Conservation (phyloP, 2,888 invertebrate genomes). For the Auanema sp. region DNA sequence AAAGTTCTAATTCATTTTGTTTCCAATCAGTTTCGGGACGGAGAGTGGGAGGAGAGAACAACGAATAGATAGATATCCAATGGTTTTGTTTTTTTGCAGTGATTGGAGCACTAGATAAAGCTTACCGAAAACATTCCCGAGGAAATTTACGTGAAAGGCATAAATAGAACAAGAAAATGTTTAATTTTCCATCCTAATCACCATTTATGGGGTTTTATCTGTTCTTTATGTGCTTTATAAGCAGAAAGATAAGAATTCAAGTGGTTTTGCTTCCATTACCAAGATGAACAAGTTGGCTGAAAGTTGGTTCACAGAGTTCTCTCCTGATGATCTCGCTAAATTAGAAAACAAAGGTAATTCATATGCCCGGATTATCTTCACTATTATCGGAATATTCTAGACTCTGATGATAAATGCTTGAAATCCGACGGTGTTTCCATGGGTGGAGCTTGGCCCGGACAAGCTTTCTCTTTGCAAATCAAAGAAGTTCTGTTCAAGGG, state of each 20-base stretch:
- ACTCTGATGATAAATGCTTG: slow-evolving; percentile 38
- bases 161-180: slow-evolving; percentile 1
- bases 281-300: slow-evolving; percentile 76
- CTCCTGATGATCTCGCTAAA: slow-evolving; percentile 68
- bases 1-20: too few relatives aligned
- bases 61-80: background rate
- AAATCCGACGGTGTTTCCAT: slow-evolving; percentile 57
- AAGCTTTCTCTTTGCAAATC: slow-evolving; percentile 82
- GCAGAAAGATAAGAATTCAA: too few relatives aligned
- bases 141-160: slow-evolving; percentile 7
- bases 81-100: background rate
- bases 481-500: slow-evolving; percentile 78
- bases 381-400: background rate
- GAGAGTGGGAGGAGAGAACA: background rate
- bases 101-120: background rate
- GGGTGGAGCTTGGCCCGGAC: slow-evolving; percentile 80
- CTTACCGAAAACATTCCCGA: background rate
- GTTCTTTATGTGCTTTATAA: background rate
- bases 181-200: background rate
- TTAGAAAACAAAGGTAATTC: slow-evolving; percentile 39
- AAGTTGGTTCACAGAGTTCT: slow-evolving; percentile 90
- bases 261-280: background rate
- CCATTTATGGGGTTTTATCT: background rate
- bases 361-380: background rate
- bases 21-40: too few relatives aligned